Percentiles rank a stretch among this genome's conserved stretches.
phyloP scores from a whole-genome alignment of 2,797 vertebrate species.

The Orientallactaga sibirica region DNA sequence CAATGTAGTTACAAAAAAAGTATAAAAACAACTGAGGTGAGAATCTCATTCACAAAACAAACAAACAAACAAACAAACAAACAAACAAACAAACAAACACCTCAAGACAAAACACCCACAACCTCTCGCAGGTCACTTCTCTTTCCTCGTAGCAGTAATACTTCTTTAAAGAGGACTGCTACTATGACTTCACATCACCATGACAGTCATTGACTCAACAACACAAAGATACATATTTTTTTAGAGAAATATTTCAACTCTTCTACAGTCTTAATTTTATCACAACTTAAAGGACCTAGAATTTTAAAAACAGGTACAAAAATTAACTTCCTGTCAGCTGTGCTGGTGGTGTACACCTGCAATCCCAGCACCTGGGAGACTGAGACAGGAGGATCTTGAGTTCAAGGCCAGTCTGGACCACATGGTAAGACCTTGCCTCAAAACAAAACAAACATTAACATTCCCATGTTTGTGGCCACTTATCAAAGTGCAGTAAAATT shows the following conservation, averaged over 20 bases:
- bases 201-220: background rate
- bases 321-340: background rate
- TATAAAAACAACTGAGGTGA: background rate
- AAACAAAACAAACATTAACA: background rate
- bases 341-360: background rate
- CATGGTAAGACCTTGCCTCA: background rate
- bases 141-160: background rate
- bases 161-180: constrained; percentile 35
- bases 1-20: constrained; percentile 17
- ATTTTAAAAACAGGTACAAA: background rate
- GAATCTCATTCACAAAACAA: constrained; percentile 39
- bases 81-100: background rate
- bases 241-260: background rate
- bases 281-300: constrained; percentile 31
- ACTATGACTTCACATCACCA: background rate
- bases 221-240: background rate
- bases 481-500: constrained; percentile 28
- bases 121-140: background rate
- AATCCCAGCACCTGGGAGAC: background rate
- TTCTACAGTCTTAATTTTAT: constrained; percentile 24
- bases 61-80: background rate
- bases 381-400: background rate
- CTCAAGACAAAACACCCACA: too few species aligned
- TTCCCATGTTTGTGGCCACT: constrained; percentile 22
- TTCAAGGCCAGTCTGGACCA: background rate